A percentile compares a stretch with the other conserved stretches of the same genome.
phyloP scores from a whole-genome alignment of 2,113 vertebrate genomes.

The Tenebrosternarchus preto region DNA sequence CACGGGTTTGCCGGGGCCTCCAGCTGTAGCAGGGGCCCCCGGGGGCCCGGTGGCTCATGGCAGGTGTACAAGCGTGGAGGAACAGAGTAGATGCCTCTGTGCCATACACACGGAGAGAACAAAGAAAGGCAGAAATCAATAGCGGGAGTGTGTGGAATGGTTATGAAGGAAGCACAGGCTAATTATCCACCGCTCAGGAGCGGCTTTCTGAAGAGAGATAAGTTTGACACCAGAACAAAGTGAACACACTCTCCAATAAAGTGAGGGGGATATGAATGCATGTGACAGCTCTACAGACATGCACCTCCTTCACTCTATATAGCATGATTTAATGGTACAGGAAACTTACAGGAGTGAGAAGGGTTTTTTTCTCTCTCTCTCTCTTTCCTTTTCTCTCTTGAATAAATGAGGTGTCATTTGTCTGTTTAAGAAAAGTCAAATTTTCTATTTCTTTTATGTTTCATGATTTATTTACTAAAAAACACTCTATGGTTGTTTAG shows the following conservation, averaged over 20 bases:
- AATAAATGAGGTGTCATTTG: conserved; percentile 10
- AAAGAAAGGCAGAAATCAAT: conserved; percentile 28
- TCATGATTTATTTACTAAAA: conserved; percentile 10
- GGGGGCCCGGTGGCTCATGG: background rate
- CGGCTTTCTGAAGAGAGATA: conserved; percentile 36
- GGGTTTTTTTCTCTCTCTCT: background rate
- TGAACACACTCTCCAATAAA: conserved; percentile 24
- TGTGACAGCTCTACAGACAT: background rate
- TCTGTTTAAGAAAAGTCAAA: background rate
- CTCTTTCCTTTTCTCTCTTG: background rate
- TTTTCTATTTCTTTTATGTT: background rate
- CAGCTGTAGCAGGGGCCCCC: background rate
- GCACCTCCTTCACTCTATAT: background rate
- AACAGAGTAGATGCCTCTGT: conserved; percentile 33
- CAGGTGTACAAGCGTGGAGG: conserved; percentile 30
- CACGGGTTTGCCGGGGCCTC: background rate
- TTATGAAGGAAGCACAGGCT: conserved; percentile 16
- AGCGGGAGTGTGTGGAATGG: conserved; percentile 7
- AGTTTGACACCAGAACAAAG: conserved; percentile 26
- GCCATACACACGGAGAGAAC: conserved; percentile 8
- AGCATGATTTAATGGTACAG: conserved; percentile 6
- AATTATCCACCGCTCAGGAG: conserved; percentile 33
- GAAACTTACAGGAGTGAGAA: conserved; percentile 9
- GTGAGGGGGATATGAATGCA: background rate
- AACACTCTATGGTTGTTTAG: background rate